phyloP scores from a whole-genome alignment of 2,113 vertebrate genomes.

The Vimba vimba region DNA sequence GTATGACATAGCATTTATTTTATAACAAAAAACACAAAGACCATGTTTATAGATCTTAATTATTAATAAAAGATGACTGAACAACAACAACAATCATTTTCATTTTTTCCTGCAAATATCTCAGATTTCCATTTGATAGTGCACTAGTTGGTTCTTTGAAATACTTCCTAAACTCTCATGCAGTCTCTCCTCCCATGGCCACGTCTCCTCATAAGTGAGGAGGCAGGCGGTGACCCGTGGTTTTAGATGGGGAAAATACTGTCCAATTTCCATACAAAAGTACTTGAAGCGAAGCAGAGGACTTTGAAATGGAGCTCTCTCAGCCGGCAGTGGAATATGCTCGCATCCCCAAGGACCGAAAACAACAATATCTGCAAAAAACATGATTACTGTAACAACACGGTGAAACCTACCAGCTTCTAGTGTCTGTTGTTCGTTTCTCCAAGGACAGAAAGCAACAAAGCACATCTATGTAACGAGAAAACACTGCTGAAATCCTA shows the following conservation, averaged over 20 bases:
- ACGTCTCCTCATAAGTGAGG: not conserved
- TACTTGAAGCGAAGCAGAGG: conserved; percentile 4
- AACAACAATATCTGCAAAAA: conserved; percentile 44
- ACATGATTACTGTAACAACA: conserved; percentile 48
- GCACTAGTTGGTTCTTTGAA: conserved; percentile 10
- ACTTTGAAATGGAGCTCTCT: conserved; percentile 19
- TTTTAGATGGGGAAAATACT: conserved; percentile 6
- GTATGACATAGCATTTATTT: not conserved
- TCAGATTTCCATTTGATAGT: not conserved
- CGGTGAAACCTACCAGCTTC: not conserved
- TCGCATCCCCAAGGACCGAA: conserved; percentile 7
- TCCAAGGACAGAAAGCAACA: conserved; percentile 13
- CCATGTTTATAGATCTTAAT: not conserved
- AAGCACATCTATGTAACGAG: not conserved
- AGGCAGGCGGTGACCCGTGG: conserved; percentile 5
- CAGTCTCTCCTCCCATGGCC: conserved; percentile 10
- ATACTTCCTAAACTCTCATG: not conserved
- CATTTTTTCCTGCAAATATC: not conserved
- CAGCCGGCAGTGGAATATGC: conserved; percentile 26
- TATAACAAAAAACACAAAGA: not conserved
- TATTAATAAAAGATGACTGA: conserved; percentile 11
- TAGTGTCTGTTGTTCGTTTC: not conserved
- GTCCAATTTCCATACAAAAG: conserved; percentile 36
- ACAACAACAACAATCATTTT: not conserved
- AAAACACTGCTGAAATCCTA: not conserved